Evolutionary conservation across 1,140 invertebrate species (phyloP), one percentile per base, ranked within the genome.

Genomic region (Lepidurus arcticus): DNA sequence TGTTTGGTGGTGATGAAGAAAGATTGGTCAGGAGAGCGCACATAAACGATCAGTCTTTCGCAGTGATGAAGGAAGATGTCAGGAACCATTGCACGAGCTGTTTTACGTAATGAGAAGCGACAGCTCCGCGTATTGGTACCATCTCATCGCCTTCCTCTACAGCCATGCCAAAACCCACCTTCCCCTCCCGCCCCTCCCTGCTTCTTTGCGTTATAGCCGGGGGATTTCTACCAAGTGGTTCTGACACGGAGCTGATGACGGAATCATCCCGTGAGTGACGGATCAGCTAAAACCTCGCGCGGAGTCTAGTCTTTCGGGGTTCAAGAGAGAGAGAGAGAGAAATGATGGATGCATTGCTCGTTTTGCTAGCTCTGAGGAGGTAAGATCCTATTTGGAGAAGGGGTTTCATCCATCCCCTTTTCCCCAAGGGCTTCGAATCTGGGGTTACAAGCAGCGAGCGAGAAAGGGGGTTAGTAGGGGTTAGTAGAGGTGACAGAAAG

Each of bases 171-270:
- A 34, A 34, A 1, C 2, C 7, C 53, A 24, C 47, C 47, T 65
- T 13, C 47, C 21, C 21, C 1, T 65, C 13, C 13, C 47, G 13
- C 21, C 13, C 21, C 53, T 21, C 6, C 21, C 53, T 7, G 0
- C 53, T 65, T 65, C 53, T 21, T 21, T 65, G 53, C 53, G 4
- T 34, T 34, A 34, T 34, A 34, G 34, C 34, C 13, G 16, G 9
- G 53, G 21, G 8, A 13, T 13, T 21, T 65, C 53, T 16, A 65
- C 53, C 53, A 65, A 65, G 53, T 65, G 53, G 8, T 65, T 21
- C 53, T 65, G 53, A 65, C 53, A 65, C 53, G 6, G 53, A 65
- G 53, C 53, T 65, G 53, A 65, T 65, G 53, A 65, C 53, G 53
- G 3, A 65, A 65, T 65, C 53, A 65, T 65, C 53, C 53, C 53